Evolutionary conservation across 2,797 vertebrate species (phyloP), one percentile per base, ranked within the genome.

Genomic region (Neomorphus geoffroyi): DNA sequence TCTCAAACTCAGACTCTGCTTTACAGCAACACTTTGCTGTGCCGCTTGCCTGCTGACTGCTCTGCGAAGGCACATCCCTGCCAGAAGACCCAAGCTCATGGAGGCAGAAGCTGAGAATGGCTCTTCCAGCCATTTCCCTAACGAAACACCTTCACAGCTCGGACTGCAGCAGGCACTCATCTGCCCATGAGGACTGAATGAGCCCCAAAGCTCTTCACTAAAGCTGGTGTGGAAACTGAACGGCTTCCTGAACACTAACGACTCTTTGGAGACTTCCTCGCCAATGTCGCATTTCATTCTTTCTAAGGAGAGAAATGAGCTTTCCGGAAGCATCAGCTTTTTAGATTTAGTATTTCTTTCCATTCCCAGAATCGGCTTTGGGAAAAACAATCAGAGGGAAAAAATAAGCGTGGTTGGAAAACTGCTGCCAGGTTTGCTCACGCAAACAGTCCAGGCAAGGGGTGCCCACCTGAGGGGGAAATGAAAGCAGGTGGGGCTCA

Each of bases 181-280:
- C 77, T 64, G 78, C 41, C 37, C 23, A 6, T 23, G 21, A 48
- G 80, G 39, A 35, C 11, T 10, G 30, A n/a, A 11, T 1, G 56
- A 80, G 75, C 57, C 67, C 65, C 1, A 2, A 27, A 27, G 28
- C n/a, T 54, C 35, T 46, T n/a, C 26, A 58, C 93, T 80, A 62
- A 56, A 65, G 85, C 71, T 77, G 64, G 57, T 1, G 18, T 91
- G 95, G 71, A 95, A 95, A 66, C 45, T 3, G 19, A 92, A 75
- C 6, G 1, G 89, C 80, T 97, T 97, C 95, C 95, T 94, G 95
- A 90, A 94, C 80, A 90, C 41, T 89, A 83, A 80, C 0, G 37
- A n/a, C 83, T 72, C 93, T 88, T 95, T 62, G 88, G 93, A 89
- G 77, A 92, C 88, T 97, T 96, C 93, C 92, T 93, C 28, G 11